Evolutionary conservation across 2,797 vertebrate species (phyloP), one percentile per base, ranked within the genome.

Genomic region (Avahi laniger): DNA sequence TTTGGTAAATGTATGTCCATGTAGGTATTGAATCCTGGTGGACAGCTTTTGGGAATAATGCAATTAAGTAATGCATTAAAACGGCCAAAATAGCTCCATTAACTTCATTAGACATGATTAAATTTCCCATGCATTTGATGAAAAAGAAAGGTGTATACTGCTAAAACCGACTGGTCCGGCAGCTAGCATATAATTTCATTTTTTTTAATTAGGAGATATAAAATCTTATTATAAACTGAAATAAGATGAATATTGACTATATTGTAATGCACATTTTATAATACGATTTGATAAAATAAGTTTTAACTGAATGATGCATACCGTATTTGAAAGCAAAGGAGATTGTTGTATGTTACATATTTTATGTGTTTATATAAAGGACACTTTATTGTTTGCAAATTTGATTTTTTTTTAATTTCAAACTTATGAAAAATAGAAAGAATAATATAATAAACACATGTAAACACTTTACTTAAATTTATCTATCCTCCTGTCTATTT

Each of bases 71-170:
- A 92, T 72, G 80, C 79, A 97, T 95, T 97, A 65, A 93, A 97
- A 97, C 93, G 61, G 70, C 82, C 63, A 96, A 96, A 98, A 96
- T 95, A 97, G 93, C 81, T 94, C 72, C 94, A 97, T 97, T 97
- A 97, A 97, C 93, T 95, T 88, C 83, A 98, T 97, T 97, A 97
- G 94, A 61, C 11, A 92, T 97, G 91, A 97, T 98, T 97, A 94
- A 96, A 97, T 96, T 97, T 94, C 9, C 38, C 26, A 94, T 89
- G 78, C 75, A 95, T 85, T 97, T 97, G 97, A 97, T 96, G 93
- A 97, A 97, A 98, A 97, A 96, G 95, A 93, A 97, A 97, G 91
- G 73, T 97, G 94, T 96, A 96, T 96, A 67, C 72, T 96, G 95
- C 89, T 96, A 96, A 96, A 95, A 95, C 57, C 79, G 96, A 96